Percentiles rank a stretch among this genome's conserved stretches.
phyloP scores from a whole-genome alignment of 2,888 invertebrate genomes.

The Nesidiocoris tenuis region DNA sequence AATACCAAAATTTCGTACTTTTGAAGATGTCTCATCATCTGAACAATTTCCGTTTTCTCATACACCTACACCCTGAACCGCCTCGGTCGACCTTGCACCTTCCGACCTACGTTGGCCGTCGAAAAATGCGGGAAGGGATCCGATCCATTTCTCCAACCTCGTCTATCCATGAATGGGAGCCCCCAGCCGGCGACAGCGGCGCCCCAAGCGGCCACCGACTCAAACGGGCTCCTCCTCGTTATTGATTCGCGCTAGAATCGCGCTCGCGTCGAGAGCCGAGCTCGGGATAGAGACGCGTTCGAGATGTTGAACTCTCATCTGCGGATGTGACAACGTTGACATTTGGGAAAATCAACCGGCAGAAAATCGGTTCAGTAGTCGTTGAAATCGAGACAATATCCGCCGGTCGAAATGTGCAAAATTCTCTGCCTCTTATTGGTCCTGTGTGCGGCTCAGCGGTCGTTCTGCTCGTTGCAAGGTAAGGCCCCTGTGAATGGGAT shows the following conservation, averaged over 20 bases:
- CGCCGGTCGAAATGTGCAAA: conserved; percentile 6
- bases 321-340: not conserved
- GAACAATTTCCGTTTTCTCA: too few species aligned
- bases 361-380: not conserved
- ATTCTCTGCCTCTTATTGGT: conserved; percentile 3
- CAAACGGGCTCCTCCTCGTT: not conserved
- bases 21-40: too few species aligned
- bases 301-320: conserved; percentile 21
- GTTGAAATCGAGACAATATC: not conserved
- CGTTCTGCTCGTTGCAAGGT: conserved; percentile 29
- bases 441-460: conserved; percentile 31
- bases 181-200: not conserved
- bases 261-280: conserved; percentile 2
- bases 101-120: too few species aligned
- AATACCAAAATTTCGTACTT: too few species aligned
- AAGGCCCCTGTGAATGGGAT: not conserved
- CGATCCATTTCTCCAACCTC: not conserved
- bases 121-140: not conserved
- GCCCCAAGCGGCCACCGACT: conserved; percentile 7
- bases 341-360: not conserved
- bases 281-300: conserved; percentile 32
- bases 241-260: conserved; percentile 22
- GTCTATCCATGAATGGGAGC: conserved; percentile 26
- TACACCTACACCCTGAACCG: too few species aligned
- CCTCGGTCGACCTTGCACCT: too few species aligned